Evolutionary conservation across 2,113 vertebrate species (phyloP).

Genomic region (Antigone vipio): DNA sequence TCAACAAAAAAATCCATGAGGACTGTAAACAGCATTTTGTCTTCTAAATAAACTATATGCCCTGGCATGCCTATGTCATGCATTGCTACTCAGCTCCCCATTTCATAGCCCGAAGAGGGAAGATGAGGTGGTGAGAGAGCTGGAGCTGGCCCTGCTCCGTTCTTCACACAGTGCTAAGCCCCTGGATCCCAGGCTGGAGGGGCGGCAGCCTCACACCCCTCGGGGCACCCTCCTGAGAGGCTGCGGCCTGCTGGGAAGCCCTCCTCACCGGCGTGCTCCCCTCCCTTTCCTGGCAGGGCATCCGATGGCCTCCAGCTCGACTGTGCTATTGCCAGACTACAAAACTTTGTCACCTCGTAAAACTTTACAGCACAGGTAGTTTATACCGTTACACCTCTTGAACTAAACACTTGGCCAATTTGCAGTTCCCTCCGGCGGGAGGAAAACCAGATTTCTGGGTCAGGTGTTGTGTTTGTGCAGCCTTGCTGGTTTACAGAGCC

Average conservation of each 20-base stretch:
- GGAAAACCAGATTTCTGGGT: neutral
- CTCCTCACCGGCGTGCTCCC: neutral
- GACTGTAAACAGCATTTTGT: neutral
- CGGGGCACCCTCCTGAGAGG: neutral
- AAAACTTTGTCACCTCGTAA: constrained; percentile 35
- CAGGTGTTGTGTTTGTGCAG: neutral
- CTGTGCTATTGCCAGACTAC: neutral
- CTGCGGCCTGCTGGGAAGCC: neutral
- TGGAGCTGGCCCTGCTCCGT: neutral
- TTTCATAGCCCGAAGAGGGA: neutral
- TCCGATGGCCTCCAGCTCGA: neutral
- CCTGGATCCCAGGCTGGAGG: neutral
- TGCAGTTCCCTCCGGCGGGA: fast-evolving
- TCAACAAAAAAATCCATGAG: neutral
- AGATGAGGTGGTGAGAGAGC: neutral
- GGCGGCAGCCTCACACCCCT: neutral
- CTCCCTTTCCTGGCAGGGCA: neutral
- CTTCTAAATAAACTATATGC: neutral
- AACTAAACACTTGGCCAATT: neutral
- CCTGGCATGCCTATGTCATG: neutral
- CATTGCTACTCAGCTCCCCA: neutral
- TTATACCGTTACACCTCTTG: constrained; percentile 9
- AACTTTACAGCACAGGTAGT: constrained; percentile 35
- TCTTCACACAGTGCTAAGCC: neutral
- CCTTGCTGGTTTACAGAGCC: neutral